Percentiles rank a stretch among this genome's conserved stretches.
These are phyloP conservation scores for Scomber colias DNA, from an alignment of 2,113 vertebrate genomes.

Conservation along the genomic window DNA sequence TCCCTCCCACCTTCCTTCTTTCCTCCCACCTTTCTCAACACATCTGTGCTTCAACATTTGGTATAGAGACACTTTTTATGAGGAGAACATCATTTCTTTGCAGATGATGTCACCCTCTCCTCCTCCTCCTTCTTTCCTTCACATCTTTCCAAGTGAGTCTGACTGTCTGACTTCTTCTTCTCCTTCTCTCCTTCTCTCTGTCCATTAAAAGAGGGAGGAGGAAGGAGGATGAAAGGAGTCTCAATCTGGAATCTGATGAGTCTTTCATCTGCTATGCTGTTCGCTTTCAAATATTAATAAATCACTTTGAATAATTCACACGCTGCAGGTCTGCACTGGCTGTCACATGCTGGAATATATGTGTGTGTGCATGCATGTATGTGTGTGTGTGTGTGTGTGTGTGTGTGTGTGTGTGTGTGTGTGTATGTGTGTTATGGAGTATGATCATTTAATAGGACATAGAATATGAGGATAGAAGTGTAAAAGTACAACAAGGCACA, in stretches of 20 bases:
- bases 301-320: constrained; percentile 72
- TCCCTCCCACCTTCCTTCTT: too few relatives aligned
- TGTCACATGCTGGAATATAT: constrained; percentile 14
- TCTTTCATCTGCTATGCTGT: constrained; percentile 65
- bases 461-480: neutral
- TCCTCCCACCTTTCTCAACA: too few relatives aligned
- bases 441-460: neutral
- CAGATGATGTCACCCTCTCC: neutral
- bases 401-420: too few relatives aligned
- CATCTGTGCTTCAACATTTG: too few relatives aligned
- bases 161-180: neutral
- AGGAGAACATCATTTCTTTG: neutral
- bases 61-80: too few relatives aligned
- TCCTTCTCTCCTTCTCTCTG: constrained; percentile 1
- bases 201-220: constrained; percentile 9
- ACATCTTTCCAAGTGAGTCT: neutral
- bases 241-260: constrained; percentile 33
- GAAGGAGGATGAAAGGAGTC: constrained; percentile 50
- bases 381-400: neutral
- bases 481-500: neutral
- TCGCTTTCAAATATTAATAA: constrained; percentile 74
- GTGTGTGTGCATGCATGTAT: neutral
- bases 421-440: neutral
- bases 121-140: neutral
- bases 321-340: constrained; percentile 23